A percentile compares a stretch with the other conserved stretches of the same genome.
Evolutionary conservation across 2,888 invertebrate species (phyloP).

Genomic region (Hartigia nigra): DNA sequence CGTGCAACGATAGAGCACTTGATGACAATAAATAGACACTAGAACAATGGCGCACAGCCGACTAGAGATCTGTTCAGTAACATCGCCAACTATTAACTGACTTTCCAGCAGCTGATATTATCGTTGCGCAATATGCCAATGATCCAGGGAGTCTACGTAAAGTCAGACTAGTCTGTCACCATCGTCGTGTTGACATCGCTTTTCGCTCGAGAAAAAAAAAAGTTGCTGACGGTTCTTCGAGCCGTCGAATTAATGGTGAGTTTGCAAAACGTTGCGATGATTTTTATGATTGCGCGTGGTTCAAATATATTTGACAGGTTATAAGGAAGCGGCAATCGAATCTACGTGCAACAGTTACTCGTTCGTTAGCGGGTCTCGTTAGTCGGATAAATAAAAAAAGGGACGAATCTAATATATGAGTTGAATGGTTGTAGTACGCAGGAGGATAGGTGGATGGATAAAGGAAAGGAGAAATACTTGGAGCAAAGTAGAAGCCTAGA

Average conservation of each 20-base stretch:
- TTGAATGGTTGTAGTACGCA: not conserved
- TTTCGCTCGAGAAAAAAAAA: not conserved
- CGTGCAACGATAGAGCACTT: not conserved
- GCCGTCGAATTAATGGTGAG: not conserved
- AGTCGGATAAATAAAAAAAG: not conserved
- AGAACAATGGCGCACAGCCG: not conserved
- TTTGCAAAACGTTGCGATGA: not conserved
- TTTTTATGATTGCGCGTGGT: not conserved
- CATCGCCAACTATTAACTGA: not conserved
- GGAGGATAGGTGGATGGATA: not conserved
- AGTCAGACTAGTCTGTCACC: not conserved
- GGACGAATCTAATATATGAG: not conserved
- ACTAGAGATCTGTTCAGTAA: not conserved
- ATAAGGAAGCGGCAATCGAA: not conserved
- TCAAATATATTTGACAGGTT: not conserved
- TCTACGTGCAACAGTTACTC: not conserved
- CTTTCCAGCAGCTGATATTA: not conserved
- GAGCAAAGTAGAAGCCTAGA: not conserved
- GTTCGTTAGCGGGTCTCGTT: not conserved
- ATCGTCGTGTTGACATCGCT: not conserved
- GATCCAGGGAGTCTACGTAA: not conserved
- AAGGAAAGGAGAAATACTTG: not conserved
- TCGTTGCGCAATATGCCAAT: not conserved
- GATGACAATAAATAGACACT: not conserved
- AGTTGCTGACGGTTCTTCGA: not conserved